Evolutionary conservation across 2,113 vertebrate species (phyloP).

Genomic region (Seriola dumerili): DNA sequence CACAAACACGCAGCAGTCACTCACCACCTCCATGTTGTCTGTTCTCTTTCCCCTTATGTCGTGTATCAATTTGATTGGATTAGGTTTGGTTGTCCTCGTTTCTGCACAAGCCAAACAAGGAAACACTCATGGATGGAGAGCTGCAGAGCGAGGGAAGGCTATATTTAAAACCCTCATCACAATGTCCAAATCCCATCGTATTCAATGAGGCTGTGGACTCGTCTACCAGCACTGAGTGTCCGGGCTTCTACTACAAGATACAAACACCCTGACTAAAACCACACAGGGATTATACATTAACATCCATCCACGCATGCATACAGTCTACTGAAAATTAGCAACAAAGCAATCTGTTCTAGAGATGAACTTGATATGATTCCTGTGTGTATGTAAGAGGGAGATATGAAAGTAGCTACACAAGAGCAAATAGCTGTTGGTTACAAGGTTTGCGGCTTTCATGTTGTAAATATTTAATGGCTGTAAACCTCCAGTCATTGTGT

Average conservation of each 20-base stretch:
- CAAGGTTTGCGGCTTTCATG: background rate
- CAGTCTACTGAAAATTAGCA: background rate
- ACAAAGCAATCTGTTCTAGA: background rate
- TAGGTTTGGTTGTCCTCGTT: constrained; percentile 27
- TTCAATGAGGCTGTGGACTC: background rate
- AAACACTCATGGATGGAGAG: background rate
- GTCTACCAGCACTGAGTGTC: background rate
- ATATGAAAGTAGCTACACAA: background rate
- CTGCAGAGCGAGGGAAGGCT: background rate
- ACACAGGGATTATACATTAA: background rate
- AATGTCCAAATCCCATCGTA: background rate
- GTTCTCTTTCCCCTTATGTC: background rate
- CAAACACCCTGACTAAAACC: background rate
- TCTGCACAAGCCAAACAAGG: constrained; percentile 18
- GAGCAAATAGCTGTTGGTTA: background rate
- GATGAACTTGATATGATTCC: background rate
- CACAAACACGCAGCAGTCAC: constrained; percentile 37
- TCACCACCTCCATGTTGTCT: constrained; percentile 42
- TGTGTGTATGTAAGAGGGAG: background rate
- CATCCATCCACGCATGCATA: background rate
- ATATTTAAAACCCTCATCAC: constrained; percentile 15
- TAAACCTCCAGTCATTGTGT: background rate
- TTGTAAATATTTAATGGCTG: background rate
- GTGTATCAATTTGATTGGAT: constrained; percentile 42
- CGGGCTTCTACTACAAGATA: background rate